Evolutionary conservation across 2,797 vertebrate species (phyloP).

Genomic region (Tragopan temminckii): DNA sequence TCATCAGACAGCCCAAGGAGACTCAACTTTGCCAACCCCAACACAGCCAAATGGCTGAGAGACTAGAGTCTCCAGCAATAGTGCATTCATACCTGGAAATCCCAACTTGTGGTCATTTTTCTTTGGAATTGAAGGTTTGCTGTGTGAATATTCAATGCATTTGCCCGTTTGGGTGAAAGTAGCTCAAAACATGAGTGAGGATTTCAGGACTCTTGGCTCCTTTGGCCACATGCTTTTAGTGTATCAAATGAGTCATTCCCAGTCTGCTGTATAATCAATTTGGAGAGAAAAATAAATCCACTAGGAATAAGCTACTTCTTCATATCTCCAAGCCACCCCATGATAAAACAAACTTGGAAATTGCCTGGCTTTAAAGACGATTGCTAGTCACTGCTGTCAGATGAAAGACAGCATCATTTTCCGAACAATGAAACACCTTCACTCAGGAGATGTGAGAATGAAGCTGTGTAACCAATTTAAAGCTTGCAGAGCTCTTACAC

Average conservation of each 20-base stretch:
- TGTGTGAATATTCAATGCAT: background rate
- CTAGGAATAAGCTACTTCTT: background rate
- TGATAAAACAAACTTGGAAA: background rate
- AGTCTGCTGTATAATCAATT: background rate
- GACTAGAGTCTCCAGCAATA: background rate
- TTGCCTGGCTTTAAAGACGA: background rate
- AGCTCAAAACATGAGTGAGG: background rate
- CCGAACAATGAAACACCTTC: background rate
- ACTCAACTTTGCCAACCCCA: background rate
- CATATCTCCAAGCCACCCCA: background rate
- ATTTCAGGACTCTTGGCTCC: background rate
- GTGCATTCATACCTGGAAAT: background rate
- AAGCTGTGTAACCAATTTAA: slow-evolving; percentile 1
- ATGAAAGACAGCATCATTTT: background rate
- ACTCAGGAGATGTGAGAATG: background rate
- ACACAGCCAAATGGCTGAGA: rapidly evolving
- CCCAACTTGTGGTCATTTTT: background rate
- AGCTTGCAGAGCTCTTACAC: slow-evolving; percentile 3
- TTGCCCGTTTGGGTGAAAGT: background rate
- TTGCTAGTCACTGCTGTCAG: background rate
- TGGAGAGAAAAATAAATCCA: background rate
- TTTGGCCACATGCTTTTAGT: rapidly evolving
- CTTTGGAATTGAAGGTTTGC: background rate
- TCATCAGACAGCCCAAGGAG: background rate
- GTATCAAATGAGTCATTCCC: background rate